A percentile compares a stretch with the other conserved stretches of the same genome.
These are phyloP conservation scores for Diadema setosum DNA, from an alignment of 35 echinoderm and acorn worm genomes.

Conservation along the genomic window DNA sequence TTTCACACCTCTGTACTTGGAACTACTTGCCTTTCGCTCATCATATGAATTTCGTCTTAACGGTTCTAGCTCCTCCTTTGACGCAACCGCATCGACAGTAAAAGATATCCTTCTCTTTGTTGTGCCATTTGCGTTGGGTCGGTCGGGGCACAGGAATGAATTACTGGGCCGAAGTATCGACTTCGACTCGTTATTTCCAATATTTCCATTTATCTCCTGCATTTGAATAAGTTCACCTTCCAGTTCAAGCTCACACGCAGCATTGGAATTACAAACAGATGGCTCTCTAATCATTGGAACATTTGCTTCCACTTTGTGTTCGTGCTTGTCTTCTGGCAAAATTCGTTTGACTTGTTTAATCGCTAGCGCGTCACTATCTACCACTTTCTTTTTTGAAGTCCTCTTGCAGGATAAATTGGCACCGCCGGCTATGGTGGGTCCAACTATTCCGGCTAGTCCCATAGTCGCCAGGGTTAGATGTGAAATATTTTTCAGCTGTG, in stretches of 20 bases:
- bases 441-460: slow-evolving; percentile 71
- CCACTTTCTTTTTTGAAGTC: background rate
- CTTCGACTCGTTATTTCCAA: slow-evolving; percentile 1
- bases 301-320: background rate
- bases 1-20: background rate
- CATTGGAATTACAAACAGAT: background rate
- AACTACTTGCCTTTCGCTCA: background rate
- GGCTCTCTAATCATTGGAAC: background rate
- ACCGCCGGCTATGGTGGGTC: background rate
- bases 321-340: background rate
- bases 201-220: slow-evolving; percentile 1
- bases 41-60: slow-evolving; percentile 56
- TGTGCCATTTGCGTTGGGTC: slow-evolving; percentile 6
- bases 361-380: background rate
- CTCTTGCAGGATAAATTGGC: background rate
- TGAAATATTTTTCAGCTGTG: slow-evolving; percentile 71
- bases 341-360: slow-evolving; percentile 6
- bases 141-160: background rate
- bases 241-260: background rate
- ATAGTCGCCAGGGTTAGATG: slow-evolving; percentile 79
- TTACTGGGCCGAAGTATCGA: slow-evolving; percentile 33
- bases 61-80: slow-evolving; percentile 54
- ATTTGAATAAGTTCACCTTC: background rate
- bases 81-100: slow-evolving; percentile 58
- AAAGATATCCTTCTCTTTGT: slow-evolving; percentile 50